A percentile compares a stretch with the other conserved stretches of the same genome.
phyloP scores from a whole-genome alignment of 2,888 invertebrate genomes.

The Pogonocherus hispidulus region DNA sequence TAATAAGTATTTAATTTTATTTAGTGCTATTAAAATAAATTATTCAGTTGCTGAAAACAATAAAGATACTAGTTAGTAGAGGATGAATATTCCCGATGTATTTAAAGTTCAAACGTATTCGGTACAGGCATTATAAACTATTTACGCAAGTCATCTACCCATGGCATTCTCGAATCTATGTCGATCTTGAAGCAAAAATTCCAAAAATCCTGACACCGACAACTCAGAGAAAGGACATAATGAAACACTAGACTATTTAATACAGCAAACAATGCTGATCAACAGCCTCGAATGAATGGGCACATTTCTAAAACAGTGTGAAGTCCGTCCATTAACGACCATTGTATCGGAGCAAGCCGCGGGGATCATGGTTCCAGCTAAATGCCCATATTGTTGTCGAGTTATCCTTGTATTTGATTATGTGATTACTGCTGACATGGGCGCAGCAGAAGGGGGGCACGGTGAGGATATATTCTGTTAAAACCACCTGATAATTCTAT shows the following conservation, averaged over 20 bases:
- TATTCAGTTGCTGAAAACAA: not conserved
- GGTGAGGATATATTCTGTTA: not conserved
- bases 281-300: slow-evolving; percentile 62
- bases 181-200: slow-evolving; percentile 28
- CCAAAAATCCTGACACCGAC: slow-evolving; percentile 31
- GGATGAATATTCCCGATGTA: not conserved
- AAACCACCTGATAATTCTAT: too few species aligned
- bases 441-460: slow-evolving; percentile 47
- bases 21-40: too few species aligned
- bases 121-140: not conserved
- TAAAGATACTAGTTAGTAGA: not conserved
- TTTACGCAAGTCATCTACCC: slow-evolving; percentile 28
- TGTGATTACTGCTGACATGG: slow-evolving; percentile 61
- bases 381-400: slow-evolving; percentile 67
- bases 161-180: slow-evolving; percentile 24
- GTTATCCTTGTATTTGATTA: slow-evolving; percentile 66
- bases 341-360: slow-evolving; percentile 56
- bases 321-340: slow-evolving; percentile 65
- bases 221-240: slow-evolving; percentile 26
- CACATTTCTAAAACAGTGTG: slow-evolving; percentile 69
- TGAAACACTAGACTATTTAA: slow-evolving; percentile 31
- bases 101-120: slow-evolving; percentile 8
- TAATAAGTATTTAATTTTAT: too few species aligned
- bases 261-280: slow-evolving; percentile 54
- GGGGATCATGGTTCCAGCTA: slow-evolving; percentile 55